These are phyloP conservation scores for Corythornis vintsioides DNA, from an alignment of 2,113 vertebrate species.

Conservation along the genomic window DNA sequence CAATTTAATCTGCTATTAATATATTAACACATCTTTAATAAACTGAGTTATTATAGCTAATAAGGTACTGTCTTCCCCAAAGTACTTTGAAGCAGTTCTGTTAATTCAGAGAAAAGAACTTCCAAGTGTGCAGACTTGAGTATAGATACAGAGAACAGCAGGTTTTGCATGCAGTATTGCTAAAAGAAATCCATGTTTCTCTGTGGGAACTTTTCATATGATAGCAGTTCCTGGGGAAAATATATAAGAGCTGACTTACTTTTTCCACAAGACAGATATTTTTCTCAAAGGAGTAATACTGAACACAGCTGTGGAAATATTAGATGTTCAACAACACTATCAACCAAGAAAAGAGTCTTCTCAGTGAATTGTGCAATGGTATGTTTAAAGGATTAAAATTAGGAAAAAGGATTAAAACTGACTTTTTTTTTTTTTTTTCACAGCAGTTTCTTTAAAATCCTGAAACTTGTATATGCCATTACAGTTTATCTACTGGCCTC, in stretches of 20 bases:
- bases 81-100: background rate
- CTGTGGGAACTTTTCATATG: conserved; percentile 28
- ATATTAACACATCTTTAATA: background rate
- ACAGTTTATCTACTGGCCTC: background rate
- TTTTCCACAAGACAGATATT: conserved; percentile 56
- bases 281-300: conserved; percentile 67
- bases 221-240: conserved; percentile 6
- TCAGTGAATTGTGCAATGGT: conserved; percentile 39
- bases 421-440: background rate
- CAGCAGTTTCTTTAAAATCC: background rate
- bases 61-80: background rate
- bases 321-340: conserved; percentile 33
- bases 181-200: background rate
- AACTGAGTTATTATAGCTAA: background rate
- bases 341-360: conserved; percentile 40
- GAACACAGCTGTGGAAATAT: conserved; percentile 69
- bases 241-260: conserved; percentile 47
- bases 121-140: background rate
- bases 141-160: background rate
- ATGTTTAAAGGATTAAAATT: conserved; percentile 42
- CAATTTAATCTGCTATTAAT: background rate
- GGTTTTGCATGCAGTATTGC: background rate
- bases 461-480: background rate
- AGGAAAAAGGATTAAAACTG: conserved; percentile 23
- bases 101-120: background rate